These are phyloP conservation scores for Formica exsecta DNA, from an alignment of 1,140 invertebrate species.

Conservation along the genomic window DNA sequence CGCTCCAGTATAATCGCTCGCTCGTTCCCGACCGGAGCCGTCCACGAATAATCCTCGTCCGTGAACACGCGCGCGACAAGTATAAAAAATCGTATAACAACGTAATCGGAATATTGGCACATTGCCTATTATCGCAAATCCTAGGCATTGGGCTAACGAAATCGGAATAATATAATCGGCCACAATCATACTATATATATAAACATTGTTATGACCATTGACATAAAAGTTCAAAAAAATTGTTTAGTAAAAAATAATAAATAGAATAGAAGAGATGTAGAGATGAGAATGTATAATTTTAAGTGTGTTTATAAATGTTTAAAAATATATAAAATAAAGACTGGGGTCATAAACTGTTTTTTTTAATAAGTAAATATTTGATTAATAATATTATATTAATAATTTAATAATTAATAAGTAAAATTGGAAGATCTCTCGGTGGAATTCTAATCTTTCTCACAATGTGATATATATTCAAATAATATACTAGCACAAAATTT, in stretches of 20 bases:
- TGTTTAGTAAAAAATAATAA: not conserved
- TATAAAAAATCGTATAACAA: constrained; percentile 41
- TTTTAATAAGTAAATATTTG: too few relatives aligned
- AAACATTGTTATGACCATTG: not conserved
- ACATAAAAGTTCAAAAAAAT: not conserved
- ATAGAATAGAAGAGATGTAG: not conserved
- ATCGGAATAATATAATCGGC: not conserved
- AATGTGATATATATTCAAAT: not conserved
- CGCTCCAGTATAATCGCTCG: constrained; percentile 40
- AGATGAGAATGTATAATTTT: not conserved
- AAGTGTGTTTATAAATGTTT: not conserved
- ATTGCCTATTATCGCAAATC: constrained; percentile 18
- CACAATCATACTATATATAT: not conserved
- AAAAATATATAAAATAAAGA: not conserved
- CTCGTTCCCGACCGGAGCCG: constrained; percentile 15
- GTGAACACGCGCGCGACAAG: not conserved
- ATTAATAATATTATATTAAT: too few relatives aligned
- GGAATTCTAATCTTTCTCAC: not conserved
- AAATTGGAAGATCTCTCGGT: not conserved
- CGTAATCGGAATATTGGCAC: not conserved
- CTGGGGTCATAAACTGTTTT: not conserved
- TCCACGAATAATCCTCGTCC: not conserved
- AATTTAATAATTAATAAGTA: not conserved
- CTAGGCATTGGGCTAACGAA: not conserved
- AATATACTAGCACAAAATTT: not conserved